Evolutionary conservation across 64 coral and sea anemone genomes (phyloP).

Genomic region (Pocillopora damicornis): DNA sequence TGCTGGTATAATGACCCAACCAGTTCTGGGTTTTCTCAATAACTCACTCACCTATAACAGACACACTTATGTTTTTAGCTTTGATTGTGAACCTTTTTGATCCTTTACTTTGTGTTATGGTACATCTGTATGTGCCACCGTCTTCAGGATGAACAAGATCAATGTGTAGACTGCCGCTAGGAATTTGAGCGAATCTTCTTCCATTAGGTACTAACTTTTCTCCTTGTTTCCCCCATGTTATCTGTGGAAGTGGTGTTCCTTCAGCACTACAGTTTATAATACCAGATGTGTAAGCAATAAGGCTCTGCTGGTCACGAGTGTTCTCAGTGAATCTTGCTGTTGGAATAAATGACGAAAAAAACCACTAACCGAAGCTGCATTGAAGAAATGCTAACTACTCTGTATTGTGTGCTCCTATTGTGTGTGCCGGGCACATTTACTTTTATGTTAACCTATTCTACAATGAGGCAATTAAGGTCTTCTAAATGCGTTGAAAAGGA

Average conservation of each 20-base stretch:
- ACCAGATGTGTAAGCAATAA: neutral
- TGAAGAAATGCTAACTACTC: too few relatives aligned
- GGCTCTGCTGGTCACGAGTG: neutral
- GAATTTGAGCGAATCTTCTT: neutral
- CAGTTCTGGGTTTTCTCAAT: too few relatives aligned
- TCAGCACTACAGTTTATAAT: neutral
- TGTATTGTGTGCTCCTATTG: too few relatives aligned
- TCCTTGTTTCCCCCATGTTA: neutral
- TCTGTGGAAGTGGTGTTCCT: neutral
- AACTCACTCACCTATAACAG: neutral
- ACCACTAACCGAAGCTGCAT: too few relatives aligned
- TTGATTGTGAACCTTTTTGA: neutral
- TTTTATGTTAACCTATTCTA: too few relatives aligned
- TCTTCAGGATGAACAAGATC: neutral
- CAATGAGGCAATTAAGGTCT: too few relatives aligned
- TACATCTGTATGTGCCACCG: neutral
- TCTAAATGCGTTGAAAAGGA: too few relatives aligned
- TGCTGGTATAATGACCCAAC: too few relatives aligned
- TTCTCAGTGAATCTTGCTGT: neutral
- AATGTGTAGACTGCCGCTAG: neutral
- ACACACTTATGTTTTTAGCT: neutral
- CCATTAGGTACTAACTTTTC: neutral
- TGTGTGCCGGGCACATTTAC: too few relatives aligned
- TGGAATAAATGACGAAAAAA: too few relatives aligned
- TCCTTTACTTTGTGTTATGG: neutral